Evolutionary conservation across 2,113 vertebrate species (phyloP).

Genomic region (Gavia stellata): DNA sequence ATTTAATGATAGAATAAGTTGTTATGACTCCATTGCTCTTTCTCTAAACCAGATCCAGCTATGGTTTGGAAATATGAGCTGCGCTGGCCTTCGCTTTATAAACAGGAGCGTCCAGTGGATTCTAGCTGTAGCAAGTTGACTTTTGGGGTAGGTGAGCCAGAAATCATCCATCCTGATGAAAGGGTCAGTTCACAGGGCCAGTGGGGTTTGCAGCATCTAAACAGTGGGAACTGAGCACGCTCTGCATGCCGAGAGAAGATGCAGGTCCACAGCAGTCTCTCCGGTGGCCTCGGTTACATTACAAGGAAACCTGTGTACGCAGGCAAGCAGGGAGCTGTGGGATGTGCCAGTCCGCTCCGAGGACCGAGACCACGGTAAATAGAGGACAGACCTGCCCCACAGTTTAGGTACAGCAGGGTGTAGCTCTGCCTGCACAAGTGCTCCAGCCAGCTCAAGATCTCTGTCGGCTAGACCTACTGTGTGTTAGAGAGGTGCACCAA

Average conservation of each 20-base stretch:
- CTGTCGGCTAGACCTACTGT: fast-evolving
- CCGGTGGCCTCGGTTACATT: background rate
- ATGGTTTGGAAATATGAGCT: constrained; percentile 4
- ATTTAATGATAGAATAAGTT: background rate
- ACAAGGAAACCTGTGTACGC: background rate
- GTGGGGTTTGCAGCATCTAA: background rate
- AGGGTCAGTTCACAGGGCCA: background rate
- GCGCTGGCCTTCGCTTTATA: background rate
- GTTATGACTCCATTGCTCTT: background rate
- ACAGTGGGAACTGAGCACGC: background rate
- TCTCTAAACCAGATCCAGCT: background rate
- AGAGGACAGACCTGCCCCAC: background rate
- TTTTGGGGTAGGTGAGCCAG: background rate
- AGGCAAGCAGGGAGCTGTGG: background rate
- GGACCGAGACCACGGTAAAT: fast-evolving
- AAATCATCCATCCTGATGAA: background rate
- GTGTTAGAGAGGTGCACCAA: background rate
- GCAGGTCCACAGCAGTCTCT: background rate
- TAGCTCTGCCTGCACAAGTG: background rate
- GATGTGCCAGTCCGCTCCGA: background rate
- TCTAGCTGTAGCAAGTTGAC: background rate
- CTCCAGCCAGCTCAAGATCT: background rate
- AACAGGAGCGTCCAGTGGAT: background rate
- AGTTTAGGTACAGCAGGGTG: background rate
- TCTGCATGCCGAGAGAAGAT: background rate